Base-by-base conservation (phyloP, 2,888 invertebrate genomes). In the Luffia ferchaultella region DNA sequence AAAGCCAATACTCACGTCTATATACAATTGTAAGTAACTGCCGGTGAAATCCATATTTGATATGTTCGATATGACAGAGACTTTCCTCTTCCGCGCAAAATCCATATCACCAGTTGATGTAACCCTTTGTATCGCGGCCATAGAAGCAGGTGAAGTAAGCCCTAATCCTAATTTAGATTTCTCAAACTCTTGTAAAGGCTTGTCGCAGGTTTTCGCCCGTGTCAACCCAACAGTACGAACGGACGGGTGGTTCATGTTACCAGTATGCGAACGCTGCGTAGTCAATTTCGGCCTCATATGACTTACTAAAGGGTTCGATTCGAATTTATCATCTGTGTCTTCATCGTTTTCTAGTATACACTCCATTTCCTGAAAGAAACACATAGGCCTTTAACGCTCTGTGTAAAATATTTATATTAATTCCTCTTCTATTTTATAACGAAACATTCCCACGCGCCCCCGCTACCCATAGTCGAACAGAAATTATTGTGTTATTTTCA, bases 1-100 rank as follows among this genome's bases (percentile, higher is more conserved):
- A n/a, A n/a, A n/a, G n/a, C n/a, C n/a, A 16, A 45, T 49, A 75
- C 85, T 73, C 67, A 88, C 88, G 70, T 88, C 88, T 55, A 90
- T 77, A 67, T 90, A 90, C 52, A 91, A 77, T 63, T 90, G 90
- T 53, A 90, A 72, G 64, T 89, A 90, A 59, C 91, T 91, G 55
- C 91, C 91, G 40, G 89, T 90, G 68, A 91, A 91, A 70, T 91
- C 91, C 86, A 91, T 86, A 58, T 89, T 87, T 0, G 91, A 91
- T 57, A 90, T 87, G 64, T 88, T 90, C 16, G 90, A 90, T 58
- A 90, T 88, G 41, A 91, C 88, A 1, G 91, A 90, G 48, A 87
- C 87, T 63, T 88, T 89, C 55, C 89, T 77, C 52, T 77, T 77
- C 18, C 88, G 67, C 12, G 86, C 73, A 50, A 83, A 79, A 54